Evolutionary conservation across 37 sponge, comb jelly and placozoan species (phyloP).

Genomic region (Amphimedon queenslandica): DNA sequence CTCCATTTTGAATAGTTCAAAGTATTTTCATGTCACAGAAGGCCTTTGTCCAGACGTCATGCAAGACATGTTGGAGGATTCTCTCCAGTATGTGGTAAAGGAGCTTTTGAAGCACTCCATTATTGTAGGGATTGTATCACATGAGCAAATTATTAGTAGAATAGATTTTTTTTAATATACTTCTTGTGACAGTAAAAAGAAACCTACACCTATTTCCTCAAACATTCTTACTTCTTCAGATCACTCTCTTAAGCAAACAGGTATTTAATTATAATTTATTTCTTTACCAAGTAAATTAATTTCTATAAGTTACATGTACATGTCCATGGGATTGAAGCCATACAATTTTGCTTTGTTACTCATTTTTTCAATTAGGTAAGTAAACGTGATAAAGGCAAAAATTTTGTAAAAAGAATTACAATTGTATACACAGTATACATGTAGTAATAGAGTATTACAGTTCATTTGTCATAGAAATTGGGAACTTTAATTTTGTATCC

Average conservation of each 20-base stretch:
- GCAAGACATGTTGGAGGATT: slow-evolving; percentile 68
- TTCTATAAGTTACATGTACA: neutral
- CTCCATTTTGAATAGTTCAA: slow-evolving; percentile 30
- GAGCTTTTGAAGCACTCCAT: slow-evolving; percentile 16
- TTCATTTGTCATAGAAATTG: too few relatives aligned
- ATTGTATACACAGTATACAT: too few relatives aligned
- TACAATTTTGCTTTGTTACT: too few relatives aligned
- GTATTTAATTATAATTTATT: too few relatives aligned
- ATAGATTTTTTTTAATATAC: slow-evolving; percentile 27
- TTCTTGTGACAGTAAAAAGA: slow-evolving; percentile 15
- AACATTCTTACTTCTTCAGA: slow-evolving; percentile 6
- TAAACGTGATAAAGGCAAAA: too few relatives aligned
- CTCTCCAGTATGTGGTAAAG: slow-evolving; percentile 15
- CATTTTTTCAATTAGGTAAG: too few relatives aligned
- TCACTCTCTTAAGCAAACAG: slow-evolving; percentile 25
- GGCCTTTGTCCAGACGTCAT: slow-evolving; percentile 62
- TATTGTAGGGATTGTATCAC: slow-evolving; percentile 1
- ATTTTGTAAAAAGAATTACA: too few relatives aligned
- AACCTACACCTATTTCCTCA: slow-evolving; percentile 21
- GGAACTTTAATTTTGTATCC: too few relatives aligned
- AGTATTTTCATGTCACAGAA: slow-evolving; percentile 36
- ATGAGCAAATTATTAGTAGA: slow-evolving; percentile 11
- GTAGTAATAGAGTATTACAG: too few relatives aligned
- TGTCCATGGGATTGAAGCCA: too few relatives aligned
- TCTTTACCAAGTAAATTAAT: too few relatives aligned